Percentiles rank a stretch among this genome's conserved stretches.
Conservation (phyloP, 1,140 invertebrate species). For the Drosophila santomea region DNA sequence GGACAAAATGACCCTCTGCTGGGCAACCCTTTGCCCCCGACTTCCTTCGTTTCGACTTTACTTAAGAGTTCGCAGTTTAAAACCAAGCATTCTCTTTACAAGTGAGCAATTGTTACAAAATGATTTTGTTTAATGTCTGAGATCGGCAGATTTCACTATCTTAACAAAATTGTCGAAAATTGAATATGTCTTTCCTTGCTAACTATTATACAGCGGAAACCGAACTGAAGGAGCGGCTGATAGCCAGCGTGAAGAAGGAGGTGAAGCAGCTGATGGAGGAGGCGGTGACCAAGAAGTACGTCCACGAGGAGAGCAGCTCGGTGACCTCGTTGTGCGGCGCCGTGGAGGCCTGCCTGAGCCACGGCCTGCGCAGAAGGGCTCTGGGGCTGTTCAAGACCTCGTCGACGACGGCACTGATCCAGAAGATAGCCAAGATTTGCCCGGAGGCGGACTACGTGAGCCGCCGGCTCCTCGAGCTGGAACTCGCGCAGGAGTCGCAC, state of each 20-base stretch:
- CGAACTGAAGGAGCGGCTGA: constrained; percentile 89
- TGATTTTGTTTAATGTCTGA: too few relatives aligned
- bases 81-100: too few relatives aligned
- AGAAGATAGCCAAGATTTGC: constrained; percentile 93
- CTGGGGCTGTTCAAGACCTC: constrained; percentile 93
- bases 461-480: constrained; percentile 89
- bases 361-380: constrained; percentile 92
- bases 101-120: neutral
- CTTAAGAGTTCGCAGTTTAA: too few relatives aligned
- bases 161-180: too few relatives aligned
- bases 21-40: neutral
- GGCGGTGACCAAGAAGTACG: constrained; percentile 95
- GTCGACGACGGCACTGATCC: constrained; percentile 94
- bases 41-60: neutral
- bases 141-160: too few relatives aligned
- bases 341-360: constrained; percentile 95
- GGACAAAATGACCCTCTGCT: neutral
- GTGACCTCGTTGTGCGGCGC: constrained; percentile 94
- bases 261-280: constrained; percentile 98
- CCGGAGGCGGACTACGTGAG: constrained; percentile 90
- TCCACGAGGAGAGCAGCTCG: constrained; percentile 95
- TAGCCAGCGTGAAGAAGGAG: constrained; percentile 93
- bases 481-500: constrained; percentile 89
- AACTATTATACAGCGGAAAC: constrained; percentile 7
- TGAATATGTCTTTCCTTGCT: neutral